These are phyloP conservation scores for Labeo rohita DNA, from an alignment of 2,113 vertebrate species.

Conservation along the genomic window DNA sequence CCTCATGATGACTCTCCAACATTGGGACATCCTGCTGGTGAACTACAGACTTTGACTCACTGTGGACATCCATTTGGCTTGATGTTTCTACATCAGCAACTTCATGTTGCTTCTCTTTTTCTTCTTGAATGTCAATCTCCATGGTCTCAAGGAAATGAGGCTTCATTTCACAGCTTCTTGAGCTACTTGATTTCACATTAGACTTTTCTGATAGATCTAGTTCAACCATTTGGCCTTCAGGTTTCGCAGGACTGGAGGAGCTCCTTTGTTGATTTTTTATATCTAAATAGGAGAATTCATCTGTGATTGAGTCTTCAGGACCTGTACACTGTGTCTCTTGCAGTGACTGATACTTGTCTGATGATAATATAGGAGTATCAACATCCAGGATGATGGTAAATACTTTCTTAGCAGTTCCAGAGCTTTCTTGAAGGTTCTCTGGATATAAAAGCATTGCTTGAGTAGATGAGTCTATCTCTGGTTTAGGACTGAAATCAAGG, in stretches of 20 bases:
- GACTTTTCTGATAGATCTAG: not conserved
- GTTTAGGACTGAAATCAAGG: not conserved
- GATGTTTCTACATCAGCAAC: not conserved
- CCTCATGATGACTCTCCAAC: not conserved
- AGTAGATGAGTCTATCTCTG: not conserved
- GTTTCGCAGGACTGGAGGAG: not conserved
- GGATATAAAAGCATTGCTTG: not conserved
- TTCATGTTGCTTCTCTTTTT: not conserved
- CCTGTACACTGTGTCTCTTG: not conserved
- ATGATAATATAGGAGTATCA: slow-evolving; percentile 2
- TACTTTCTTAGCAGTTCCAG: slow-evolving; percentile 41
- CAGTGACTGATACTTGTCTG: not conserved
- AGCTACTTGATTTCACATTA: not conserved
- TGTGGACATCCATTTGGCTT: not conserved
- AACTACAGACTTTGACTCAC: not conserved
- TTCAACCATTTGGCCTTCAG: not conserved
- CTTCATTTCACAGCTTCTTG: not conserved
- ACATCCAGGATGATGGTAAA: slow-evolving; percentile 49
- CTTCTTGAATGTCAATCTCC: not conserved
- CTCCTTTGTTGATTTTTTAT: not conserved
- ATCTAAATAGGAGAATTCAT: not conserved
- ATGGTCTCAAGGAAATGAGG: not conserved
- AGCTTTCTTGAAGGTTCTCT: not conserved
- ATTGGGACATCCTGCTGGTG: not conserved
- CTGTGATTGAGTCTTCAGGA: not conserved